phyloP scores from a whole-genome alignment of 2,113 vertebrate species.

The Callopanchax toddi region DNA sequence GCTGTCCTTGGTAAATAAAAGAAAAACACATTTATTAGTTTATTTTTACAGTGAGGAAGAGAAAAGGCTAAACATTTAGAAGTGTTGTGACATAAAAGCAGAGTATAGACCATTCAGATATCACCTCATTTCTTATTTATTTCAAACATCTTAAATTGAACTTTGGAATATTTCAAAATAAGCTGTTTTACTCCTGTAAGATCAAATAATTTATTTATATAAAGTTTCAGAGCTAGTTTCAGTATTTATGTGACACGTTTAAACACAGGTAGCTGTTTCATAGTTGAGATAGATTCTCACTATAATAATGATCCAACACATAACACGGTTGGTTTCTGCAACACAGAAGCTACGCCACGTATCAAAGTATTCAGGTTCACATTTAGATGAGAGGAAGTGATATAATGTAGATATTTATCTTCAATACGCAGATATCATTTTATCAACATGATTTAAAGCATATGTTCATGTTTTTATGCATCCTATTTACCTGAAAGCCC shows the following conservation, averaged over 20 bases:
- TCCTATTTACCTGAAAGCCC: neutral
- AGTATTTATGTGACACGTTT: conserved; percentile 15
- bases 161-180: neutral
- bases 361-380: neutral
- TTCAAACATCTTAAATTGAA: conserved; percentile 4
- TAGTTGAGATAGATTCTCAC: neutral
- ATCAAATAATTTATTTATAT: too few species aligned
- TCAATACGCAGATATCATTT: neutral
- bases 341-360: neutral
- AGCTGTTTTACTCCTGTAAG: neutral
- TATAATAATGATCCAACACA: conserved; percentile 1
- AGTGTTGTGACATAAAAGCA: neutral
- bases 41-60: conserved; percentile 8
- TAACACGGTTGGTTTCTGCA: conserved; percentile 18
- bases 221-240: too few species aligned
- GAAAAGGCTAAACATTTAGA: neutral
- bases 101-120: neutral
- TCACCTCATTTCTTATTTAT: neutral
- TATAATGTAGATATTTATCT: neutral
- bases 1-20: neutral
- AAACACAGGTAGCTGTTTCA: neutral
- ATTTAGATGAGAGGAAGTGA: conserved; percentile 1
- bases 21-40: conserved; percentile 53
- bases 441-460: too few species aligned
- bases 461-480: neutral